Conservation (phyloP, 2,113 vertebrate species). For the Candoia aspera region DNA sequence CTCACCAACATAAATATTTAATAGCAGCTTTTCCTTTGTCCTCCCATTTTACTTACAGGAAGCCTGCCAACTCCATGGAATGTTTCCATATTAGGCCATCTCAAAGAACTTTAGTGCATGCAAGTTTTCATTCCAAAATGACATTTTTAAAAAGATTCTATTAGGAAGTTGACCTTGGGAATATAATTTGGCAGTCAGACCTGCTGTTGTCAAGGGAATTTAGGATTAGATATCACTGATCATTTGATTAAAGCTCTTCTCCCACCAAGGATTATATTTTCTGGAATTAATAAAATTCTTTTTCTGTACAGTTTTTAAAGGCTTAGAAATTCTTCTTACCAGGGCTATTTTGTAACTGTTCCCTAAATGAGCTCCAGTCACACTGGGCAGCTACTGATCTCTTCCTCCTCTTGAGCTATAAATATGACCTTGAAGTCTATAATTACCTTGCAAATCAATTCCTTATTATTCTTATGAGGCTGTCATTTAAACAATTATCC, state of each 20-base stretch:
- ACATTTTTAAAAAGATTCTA: neutral
- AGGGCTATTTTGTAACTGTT: neutral
- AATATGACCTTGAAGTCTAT: neutral
- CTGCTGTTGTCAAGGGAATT: neutral
- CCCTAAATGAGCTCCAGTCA: neutral
- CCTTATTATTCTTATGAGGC: neutral
- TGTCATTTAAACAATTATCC: neutral
- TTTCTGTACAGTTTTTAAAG: neutral
- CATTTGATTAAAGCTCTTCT: neutral
- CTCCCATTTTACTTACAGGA: neutral
- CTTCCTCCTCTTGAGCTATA: neutral
- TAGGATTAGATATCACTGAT: neutral
- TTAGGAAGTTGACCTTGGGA: neutral
- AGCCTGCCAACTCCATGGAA: neutral
- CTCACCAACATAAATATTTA: neutral
- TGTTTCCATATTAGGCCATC: neutral
- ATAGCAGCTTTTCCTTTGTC: neutral
- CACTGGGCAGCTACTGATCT: neutral
- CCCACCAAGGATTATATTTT: neutral
- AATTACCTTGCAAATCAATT: neutral
- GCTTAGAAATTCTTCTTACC: neutral
- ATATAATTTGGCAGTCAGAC: neutral
- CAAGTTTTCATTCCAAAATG: neutral
- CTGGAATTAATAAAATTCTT: neutral
- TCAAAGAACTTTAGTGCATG: neutral